A percentile compares a stretch with the other conserved stretches of the same genome.
Conservation (phyloP, 2,797 vertebrate genomes). For the Microctenopoma lineatum region DNA sequence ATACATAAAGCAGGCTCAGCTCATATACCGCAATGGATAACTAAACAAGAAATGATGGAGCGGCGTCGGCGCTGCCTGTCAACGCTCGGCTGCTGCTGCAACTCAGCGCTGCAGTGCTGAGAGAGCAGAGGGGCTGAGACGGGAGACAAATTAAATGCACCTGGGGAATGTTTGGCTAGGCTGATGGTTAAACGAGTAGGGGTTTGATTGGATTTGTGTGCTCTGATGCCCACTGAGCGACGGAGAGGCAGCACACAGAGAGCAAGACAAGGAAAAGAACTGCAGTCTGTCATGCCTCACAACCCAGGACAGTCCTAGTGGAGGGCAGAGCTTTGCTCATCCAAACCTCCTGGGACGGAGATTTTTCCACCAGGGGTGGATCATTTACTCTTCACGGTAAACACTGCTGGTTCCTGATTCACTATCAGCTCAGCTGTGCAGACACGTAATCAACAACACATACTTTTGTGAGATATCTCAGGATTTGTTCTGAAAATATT, state of each 20-base stretch:
- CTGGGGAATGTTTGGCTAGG: slow-evolving; percentile 52
- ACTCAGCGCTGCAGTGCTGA: slow-evolving; percentile 37
- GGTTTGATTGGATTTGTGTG: slow-evolving; percentile 62
- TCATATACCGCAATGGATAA: slow-evolving; percentile 42
- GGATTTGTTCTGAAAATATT: not conserved
- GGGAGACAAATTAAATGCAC: slow-evolving; percentile 56
- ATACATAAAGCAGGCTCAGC: slow-evolving; percentile 29
- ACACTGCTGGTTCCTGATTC: slow-evolving; percentile 22
- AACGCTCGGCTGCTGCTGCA: slow-evolving; percentile 43
- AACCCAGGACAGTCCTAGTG: slow-evolving; percentile 56
- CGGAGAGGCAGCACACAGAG: slow-evolving; percentile 34
- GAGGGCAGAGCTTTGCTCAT: slow-evolving; percentile 50
- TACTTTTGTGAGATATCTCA: not conserved
- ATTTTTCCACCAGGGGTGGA: slow-evolving; percentile 32
- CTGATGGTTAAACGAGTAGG: slow-evolving; percentile 49
- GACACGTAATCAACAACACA: not conserved
- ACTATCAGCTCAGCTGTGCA: slow-evolving; percentile 4
- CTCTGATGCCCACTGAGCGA: slow-evolving; percentile 42
- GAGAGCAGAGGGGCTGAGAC: slow-evolving; percentile 43
- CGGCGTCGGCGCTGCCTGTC: slow-evolving; percentile 37
- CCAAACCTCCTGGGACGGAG: slow-evolving; percentile 42
- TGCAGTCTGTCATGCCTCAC: slow-evolving; percentile 44
- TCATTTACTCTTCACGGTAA: slow-evolving; percentile 53
- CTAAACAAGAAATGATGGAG: slow-evolving; percentile 35
- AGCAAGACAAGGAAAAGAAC: slow-evolving; percentile 7